Conservation (phyloP, 1,140 invertebrate genomes). For the Anastrepha obliqua region DNA sequence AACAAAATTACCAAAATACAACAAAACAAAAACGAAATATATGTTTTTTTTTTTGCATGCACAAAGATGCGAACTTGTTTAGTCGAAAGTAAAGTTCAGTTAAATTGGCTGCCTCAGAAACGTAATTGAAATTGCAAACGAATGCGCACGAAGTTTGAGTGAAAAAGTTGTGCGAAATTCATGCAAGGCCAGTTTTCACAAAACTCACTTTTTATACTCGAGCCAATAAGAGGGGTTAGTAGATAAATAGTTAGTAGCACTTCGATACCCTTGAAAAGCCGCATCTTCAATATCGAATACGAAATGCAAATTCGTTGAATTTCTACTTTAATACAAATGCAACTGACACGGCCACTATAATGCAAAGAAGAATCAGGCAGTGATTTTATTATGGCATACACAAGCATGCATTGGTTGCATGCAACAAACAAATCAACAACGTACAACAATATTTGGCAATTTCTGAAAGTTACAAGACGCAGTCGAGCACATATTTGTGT, state of each 20-base stretch:
- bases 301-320: conserved; percentile 36
- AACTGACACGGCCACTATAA: conserved; percentile 10
- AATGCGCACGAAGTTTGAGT: conserved; percentile 44
- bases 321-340: background rate
- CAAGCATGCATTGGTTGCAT: background rate
- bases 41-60: background rate
- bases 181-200: background rate
- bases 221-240: background rate
- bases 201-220: conserved; percentile 34
- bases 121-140: conserved; percentile 48
- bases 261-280: conserved; percentile 15
- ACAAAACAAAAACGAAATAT: too few relatives aligned
- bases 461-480: background rate
- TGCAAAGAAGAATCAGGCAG: background rate
- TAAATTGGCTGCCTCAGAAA: conserved; percentile 18
- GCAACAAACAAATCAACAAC: conserved; percentile 31
- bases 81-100: conserved; percentile 42
- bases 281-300: background rate
- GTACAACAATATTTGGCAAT: background rate
- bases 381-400: background rate
- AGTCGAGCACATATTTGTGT: background rate
- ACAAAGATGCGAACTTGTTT: conserved; percentile 26
- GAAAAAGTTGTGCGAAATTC: conserved; percentile 21
- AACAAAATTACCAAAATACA: background rate
- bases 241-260: background rate